These are phyloP conservation scores for Amazona ochrocephala DNA, from an alignment of 2,797 vertebrate species.

Conservation along the genomic window DNA sequence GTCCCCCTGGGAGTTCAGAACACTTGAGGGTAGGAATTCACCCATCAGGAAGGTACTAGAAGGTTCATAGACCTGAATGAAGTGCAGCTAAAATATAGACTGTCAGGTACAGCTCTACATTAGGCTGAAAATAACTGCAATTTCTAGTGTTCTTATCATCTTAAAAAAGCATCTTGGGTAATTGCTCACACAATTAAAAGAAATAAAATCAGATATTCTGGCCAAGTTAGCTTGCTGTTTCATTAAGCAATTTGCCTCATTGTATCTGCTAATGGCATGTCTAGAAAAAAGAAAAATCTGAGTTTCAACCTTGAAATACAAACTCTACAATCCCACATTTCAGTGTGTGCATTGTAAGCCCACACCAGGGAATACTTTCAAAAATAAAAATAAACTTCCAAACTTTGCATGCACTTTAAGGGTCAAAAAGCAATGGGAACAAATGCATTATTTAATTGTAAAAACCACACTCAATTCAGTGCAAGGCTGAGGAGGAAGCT, in stretches of 20 bases:
- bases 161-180: not conserved
- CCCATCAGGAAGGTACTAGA: not conserved
- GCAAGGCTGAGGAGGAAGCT: not conserved
- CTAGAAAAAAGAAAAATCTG: constrained; percentile 9
- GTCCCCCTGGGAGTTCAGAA: not conserved
- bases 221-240: not conserved
- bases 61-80: not conserved
- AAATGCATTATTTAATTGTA: constrained; percentile 21
- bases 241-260: not conserved
- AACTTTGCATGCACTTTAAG: constrained; percentile 14
- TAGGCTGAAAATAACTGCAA: not conserved
- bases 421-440: constrained; percentile 42
- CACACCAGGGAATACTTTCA: not conserved
- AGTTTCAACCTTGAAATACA: constrained; percentile 35
- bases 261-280: not conserved
- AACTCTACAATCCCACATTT: not conserved
- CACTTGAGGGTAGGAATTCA: not conserved
- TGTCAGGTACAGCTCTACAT: not conserved
- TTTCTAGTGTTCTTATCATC: not conserved
- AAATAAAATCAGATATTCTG: not conserved
- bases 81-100: not conserved
- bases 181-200: constrained; percentile 10
- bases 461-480: not conserved
- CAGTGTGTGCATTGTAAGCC: not conserved
- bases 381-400: constrained; percentile 46